These are phyloP conservation scores for Bradypodion pumilum DNA, from an alignment of 2,797 vertebrate species.

Conservation along the genomic window DNA sequence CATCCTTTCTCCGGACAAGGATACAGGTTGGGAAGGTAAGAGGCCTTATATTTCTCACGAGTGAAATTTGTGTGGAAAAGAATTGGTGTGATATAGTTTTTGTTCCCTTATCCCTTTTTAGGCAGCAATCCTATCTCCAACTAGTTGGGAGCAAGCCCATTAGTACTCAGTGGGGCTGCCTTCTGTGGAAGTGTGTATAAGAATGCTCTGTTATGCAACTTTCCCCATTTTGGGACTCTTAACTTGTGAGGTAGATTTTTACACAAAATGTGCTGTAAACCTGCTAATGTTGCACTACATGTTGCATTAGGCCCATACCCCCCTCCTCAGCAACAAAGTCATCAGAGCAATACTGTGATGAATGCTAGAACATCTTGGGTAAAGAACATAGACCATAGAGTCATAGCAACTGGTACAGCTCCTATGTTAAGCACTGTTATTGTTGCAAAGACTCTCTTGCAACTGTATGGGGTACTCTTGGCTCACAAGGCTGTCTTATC, in stretches of 20 bases:
- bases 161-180: neutral
- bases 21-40: constrained; percentile 92
- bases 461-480: neutral
- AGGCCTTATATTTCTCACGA: neutral
- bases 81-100: neutral
- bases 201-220: neutral
- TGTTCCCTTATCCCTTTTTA: neutral
- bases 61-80: neutral
- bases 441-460: neutral
- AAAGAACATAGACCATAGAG: too few species aligned
- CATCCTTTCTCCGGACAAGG: constrained; percentile 92
- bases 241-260: neutral
- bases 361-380: too few species aligned
- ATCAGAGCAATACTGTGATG: neutral
- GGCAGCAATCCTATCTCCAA: neutral
- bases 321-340: neutral
- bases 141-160: neutral
- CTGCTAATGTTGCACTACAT: neutral
- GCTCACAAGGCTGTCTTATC: neutral
- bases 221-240: neutral
- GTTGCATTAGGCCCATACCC: neutral
- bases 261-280: neutral
- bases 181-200: neutral
- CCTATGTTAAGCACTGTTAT: neutral
- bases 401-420: neutral